A percentile compares a stretch with the other conserved stretches of the same genome.
phyloP scores from a whole-genome alignment of 2,113 vertebrate species.

The Cacatua alba region DNA sequence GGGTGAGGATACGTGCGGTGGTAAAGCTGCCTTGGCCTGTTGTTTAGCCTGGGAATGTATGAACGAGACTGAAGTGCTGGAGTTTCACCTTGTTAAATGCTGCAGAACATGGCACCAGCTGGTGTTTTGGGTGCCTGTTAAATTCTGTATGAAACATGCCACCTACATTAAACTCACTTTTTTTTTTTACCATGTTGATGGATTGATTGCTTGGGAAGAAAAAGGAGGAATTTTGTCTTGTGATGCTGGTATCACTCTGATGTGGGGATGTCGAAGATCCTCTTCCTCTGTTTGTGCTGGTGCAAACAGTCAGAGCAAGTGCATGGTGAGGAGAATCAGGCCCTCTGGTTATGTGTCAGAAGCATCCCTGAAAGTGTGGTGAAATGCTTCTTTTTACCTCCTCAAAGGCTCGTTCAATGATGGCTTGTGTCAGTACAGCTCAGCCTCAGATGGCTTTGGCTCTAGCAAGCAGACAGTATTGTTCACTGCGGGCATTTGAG shows the following conservation, averaged over 20 bases:
- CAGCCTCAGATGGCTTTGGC: background rate
- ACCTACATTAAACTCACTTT: conserved; percentile 69
- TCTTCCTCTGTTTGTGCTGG: background rate
- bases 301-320: background rate
- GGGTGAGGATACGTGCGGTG: background rate
- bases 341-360: background rate
- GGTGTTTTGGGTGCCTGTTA: conserved; percentile 61
- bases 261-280: background rate
- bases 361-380: background rate
- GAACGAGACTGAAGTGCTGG: background rate
- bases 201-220: background rate
- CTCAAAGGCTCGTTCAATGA: background rate
- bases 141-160: conserved; percentile 51
- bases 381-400: background rate
- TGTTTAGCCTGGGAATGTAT: background rate
- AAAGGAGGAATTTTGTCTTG: background rate
- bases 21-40: background rate
- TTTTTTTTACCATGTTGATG: conserved; percentile 55
- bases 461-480: background rate
- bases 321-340: background rate
- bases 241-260: fast-evolving
- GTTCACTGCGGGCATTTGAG: fast-evolving
- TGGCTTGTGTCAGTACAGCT: fast-evolving
- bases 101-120: conserved; percentile 9
- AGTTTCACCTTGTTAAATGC: conserved; percentile 45